phyloP scores from a whole-genome alignment of 2,888 invertebrate genomes.

The Drosophila recens region DNA sequence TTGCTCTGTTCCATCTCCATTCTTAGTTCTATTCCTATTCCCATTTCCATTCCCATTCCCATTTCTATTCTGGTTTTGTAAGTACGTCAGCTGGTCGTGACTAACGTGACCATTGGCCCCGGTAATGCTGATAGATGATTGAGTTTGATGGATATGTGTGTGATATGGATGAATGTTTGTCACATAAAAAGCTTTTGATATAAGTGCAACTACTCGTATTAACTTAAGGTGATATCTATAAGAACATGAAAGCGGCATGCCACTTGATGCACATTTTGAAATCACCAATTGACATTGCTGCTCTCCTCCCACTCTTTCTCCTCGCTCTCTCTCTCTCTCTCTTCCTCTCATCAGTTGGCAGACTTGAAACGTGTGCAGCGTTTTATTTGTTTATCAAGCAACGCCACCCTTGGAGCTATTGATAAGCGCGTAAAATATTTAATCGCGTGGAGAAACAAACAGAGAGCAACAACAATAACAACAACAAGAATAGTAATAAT shows the following conservation, averaged over 20 bases:
- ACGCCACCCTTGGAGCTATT: slow-evolving; percentile 71
- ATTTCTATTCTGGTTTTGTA: slow-evolving; percentile 21
- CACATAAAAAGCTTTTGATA: slow-evolving; percentile 11
- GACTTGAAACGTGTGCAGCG: slow-evolving; percentile 25
- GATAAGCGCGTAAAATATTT: slow-evolving; percentile 80
- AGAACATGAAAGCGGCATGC: slow-evolving; percentile 2
- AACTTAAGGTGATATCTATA: slow-evolving; percentile 1
- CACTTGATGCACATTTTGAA: slow-evolving; percentile 33
- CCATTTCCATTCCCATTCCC: background rate
- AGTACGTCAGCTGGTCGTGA: slow-evolving; percentile 50
- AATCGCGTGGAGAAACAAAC: slow-evolving; percentile 67
- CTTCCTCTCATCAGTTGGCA: background rate
- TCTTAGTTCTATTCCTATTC: too few species aligned
- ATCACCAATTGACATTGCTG: slow-evolving; percentile 6
- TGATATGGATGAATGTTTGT: slow-evolving; percentile 22
- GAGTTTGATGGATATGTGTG: slow-evolving; percentile 38
- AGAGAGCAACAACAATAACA: slow-evolving; percentile 27
- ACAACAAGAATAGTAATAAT: slow-evolving; percentile 14
- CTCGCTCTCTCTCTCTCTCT: background rate
- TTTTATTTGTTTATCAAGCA: slow-evolving; percentile 69
- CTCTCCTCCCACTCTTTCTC: background rate
- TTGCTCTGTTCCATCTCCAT: slow-evolving; percentile 25
- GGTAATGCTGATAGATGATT: slow-evolving; percentile 43
- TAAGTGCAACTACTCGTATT: slow-evolving; percentile 22
- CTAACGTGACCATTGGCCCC: slow-evolving; percentile 32